Conservation (phyloP, 2,113 vertebrate species). For the Xenopus laevis region DNA sequence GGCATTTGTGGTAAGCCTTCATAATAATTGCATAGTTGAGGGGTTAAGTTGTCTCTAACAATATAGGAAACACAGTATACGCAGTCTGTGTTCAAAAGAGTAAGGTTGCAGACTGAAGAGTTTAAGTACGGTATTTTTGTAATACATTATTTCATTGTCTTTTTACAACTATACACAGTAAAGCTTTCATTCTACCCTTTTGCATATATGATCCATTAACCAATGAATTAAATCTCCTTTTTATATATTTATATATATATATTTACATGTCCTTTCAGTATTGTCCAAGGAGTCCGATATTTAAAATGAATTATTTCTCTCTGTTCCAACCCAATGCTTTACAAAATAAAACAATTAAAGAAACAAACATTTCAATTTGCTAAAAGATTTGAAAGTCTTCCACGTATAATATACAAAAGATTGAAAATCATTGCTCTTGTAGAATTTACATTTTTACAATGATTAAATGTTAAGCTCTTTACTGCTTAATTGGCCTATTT, state of each 20-base stretch:
- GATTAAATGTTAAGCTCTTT: constrained; percentile 34
- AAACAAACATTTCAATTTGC: constrained; percentile 64
- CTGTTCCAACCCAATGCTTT: constrained; percentile 69
- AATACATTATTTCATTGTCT: constrained; percentile 79
- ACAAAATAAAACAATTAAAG: constrained; percentile 61
- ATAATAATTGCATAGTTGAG: constrained; percentile 98
- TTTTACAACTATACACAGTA: constrained; percentile 97
- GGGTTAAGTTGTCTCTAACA: constrained; percentile 80
- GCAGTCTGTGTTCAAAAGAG: constrained; percentile 65
- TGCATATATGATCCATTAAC: constrained; percentile 97
- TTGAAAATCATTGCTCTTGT: constrained; percentile 67
- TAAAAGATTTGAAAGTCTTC: constrained; percentile 75
- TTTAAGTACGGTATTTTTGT: constrained; percentile 75
- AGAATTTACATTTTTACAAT: constrained; percentile 70
- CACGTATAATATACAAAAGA: constrained; percentile 75
- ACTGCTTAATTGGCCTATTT: constrained; percentile 17
- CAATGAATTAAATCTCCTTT: constrained; percentile 74
- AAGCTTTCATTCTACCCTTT: constrained; percentile 97
- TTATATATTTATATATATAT: constrained; percentile 64
- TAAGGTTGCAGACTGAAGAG: constrained; percentile 81
- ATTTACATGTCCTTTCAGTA: constrained; percentile 78
- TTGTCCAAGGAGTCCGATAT: constrained; percentile 48
- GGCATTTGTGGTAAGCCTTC: constrained; percentile 78
- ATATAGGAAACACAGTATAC: constrained; percentile 67
- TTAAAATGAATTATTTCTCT: constrained; percentile 52